Evolutionary conservation across 2,888 invertebrate species (phyloP).

Genomic region (Caenorhabditis doughertyi): DNA sequence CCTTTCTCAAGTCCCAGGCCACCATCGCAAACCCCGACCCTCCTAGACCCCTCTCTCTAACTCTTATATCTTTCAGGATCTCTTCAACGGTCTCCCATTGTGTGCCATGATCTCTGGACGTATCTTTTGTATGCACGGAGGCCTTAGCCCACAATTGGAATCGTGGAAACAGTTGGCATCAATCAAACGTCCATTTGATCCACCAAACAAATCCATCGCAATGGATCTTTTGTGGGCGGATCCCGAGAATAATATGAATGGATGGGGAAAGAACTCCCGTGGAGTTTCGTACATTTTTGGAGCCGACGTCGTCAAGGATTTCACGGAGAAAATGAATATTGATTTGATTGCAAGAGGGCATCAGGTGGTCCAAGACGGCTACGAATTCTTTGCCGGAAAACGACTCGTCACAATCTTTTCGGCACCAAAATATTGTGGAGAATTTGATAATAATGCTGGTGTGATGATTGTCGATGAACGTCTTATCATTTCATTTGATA

Average conservation of each 20-base stretch:
- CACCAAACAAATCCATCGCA: constrained; percentile 64
- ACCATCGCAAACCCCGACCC: no score
- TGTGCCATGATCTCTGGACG: constrained; percentile 68
- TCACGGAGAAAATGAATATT: constrained; percentile 71
- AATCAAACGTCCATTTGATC: constrained; percentile 70
- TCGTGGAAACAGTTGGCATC: constrained; percentile 62
- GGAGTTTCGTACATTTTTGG: constrained; percentile 74
- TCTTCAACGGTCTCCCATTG: constrained; percentile 72
- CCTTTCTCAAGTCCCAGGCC: no score
- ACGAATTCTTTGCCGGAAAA: constrained; percentile 65
- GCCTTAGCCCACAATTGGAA: constrained; percentile 64
- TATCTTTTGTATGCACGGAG: constrained; percentile 76
- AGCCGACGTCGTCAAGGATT: constrained; percentile 68
- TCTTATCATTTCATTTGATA: constrained; percentile 59
- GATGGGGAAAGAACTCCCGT: constrained; percentile 70
- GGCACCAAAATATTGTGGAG: constrained; percentile 72
- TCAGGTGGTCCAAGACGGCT: constrained; percentile 70
- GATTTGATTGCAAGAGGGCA: constrained; percentile 73
- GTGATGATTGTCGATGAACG: constrained; percentile 68
- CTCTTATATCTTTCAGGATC: constrained; percentile 53
- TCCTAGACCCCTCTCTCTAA: no score
- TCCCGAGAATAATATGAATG: constrained; percentile 63
- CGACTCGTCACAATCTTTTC: constrained; percentile 69
- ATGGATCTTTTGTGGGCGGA: constrained; percentile 75
- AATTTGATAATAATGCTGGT: constrained; percentile 73